Evolutionary conservation across 2,888 invertebrate species (phyloP), one percentile per base, ranked within the genome.

Genomic region (Agelastica alni): DNA sequence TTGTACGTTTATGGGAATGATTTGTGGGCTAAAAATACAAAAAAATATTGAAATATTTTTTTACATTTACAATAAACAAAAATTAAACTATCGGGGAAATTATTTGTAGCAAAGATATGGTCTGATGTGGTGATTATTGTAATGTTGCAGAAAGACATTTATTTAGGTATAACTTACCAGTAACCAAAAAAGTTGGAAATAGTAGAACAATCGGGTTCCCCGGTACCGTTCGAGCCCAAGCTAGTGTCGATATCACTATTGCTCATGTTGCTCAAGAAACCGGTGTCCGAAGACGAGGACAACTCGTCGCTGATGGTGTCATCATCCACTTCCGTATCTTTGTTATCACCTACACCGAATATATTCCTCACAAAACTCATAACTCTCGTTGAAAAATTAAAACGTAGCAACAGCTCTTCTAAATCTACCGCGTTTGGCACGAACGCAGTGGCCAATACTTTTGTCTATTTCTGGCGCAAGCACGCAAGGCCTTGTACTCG

Each of bases 181-280:
- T 77, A 77, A 56, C 76, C 76, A 57, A 77, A 77, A 62, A 77
- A 77, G 52, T 76, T 77, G 0, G 76, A 76, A 55, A 77, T 75
- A 1, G 76, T 73, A 1, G 75, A 74, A 60, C 77, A 76, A 59
- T 77, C 77, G 0, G 76, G 69, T 5, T 75, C 75, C n/a, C 64
- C 32, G 10, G 52, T 36, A 58, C 46, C 52, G 10, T 54, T 55
- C 4, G 68, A 44, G 16, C 55, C 56, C 31, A 60, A 44, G 14
- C 54, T 68, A 13, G 65, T 65, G 48, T 73, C 74, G 51, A 73
- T 61, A 58, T 75, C 74, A 56, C 75, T 73, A 39, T 69, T 70
- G 56, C 70, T 71, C 32, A 71, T 63, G 26, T 71, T 69, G 32
- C 72, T 73, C 46, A 67, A 71, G 34, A 74, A 67, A n/a, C 76